These are phyloP conservation scores for Ochropacha duplaris DNA, from an alignment of 2,888 invertebrate species.

Conservation along the genomic window DNA sequence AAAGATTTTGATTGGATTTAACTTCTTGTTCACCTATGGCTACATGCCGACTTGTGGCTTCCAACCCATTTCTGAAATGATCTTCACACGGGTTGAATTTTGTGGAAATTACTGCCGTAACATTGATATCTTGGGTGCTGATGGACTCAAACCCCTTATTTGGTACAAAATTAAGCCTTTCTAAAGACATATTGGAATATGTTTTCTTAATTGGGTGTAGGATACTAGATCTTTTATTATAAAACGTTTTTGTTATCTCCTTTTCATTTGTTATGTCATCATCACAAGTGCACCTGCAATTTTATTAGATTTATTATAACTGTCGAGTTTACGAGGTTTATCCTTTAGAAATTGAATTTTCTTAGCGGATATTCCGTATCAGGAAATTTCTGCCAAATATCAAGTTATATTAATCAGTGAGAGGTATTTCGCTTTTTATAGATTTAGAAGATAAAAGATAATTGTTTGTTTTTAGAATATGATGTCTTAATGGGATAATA, in stretches of 20 bases:
- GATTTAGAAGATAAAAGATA: no score
- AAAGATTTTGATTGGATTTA: background rate
- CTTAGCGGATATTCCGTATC: no score
- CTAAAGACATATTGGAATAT: slow-evolving; percentile 17
- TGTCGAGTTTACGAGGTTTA: no score
- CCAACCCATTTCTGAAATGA: background rate
- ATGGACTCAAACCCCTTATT: background rate
- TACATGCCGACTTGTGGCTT: background rate
- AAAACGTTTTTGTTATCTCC: slow-evolving; percentile 5
- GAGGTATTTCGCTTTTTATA: no score
- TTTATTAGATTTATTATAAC: no score
- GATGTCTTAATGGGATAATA: slow-evolving; percentile 15
- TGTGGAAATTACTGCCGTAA: background rate
- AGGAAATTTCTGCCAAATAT: no score
- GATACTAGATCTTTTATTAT: slow-evolving; percentile 7
- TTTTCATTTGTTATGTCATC: slow-evolving; percentile 1
- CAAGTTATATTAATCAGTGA: no score
- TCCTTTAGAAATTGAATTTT: no score
- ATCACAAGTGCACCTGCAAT: slow-evolving; percentile 17
- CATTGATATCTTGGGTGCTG: background rate
- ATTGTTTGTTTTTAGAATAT: no score
- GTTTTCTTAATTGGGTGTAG: slow-evolving; percentile 16
- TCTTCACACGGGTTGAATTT: background rate
- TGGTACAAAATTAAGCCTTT: background rate
- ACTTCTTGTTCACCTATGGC: background rate